Evolutionary conservation across 2,113 vertebrate genomes (phyloP).

Genomic region (Crotalus horridus): DNA sequence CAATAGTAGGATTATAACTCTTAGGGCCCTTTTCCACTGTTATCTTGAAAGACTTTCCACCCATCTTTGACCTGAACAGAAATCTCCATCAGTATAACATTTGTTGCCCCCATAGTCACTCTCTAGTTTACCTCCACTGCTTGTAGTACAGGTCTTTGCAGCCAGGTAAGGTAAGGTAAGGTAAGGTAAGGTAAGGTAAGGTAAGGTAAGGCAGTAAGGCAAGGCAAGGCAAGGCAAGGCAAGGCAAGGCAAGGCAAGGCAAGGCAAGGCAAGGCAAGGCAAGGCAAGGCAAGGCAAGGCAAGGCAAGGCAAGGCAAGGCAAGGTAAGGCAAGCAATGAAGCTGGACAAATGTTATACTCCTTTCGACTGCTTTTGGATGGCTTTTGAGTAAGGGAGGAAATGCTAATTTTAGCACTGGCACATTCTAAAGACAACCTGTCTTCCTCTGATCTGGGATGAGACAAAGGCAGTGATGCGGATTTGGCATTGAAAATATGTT

Average conservation of each 20-base stretch:
- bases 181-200: too few species aligned
- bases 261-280: too few species aligned
- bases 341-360: background rate
- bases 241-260: too few species aligned
- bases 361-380: background rate
- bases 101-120: background rate
- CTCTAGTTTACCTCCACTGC: background rate
- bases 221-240: rapidly evolving
- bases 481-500: background rate
- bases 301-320: too few species aligned
- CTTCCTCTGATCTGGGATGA: background rate
- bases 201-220: too few species aligned
- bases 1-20: background rate
- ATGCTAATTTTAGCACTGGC: background rate
- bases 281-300: too few species aligned
- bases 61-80: background rate
- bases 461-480: background rate
- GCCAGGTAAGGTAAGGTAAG: background rate
- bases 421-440: background rate
- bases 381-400: background rate
- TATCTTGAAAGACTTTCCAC: background rate
- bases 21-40: background rate
- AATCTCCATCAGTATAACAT: background rate
- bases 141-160: background rate
- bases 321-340: background rate